Evolutionary conservation across 2,113 vertebrate genomes (phyloP).

Genomic region (Malaclemys terrapin): DNA sequence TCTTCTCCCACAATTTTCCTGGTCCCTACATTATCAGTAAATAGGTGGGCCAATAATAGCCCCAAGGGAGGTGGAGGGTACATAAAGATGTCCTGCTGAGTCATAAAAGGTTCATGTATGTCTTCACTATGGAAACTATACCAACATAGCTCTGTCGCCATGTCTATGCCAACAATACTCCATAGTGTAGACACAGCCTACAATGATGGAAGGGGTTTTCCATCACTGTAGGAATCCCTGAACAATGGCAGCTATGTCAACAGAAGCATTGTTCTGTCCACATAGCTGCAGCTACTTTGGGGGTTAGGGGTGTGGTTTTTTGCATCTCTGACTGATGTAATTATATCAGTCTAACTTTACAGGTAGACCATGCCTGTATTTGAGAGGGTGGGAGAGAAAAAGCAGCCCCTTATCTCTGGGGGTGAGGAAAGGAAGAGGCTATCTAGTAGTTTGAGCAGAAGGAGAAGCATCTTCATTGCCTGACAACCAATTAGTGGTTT

Average conservation of each 20-base stretch:
- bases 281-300: not conserved
- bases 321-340: not conserved
- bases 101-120: not conserved
- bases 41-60: not conserved
- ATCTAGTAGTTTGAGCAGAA: not conserved
- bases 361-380: not conserved
- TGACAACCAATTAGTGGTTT: not conserved
- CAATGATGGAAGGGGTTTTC: not conserved
- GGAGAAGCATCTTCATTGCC: not conserved
- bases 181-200: not conserved
- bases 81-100: not conserved
- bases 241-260: not conserved
- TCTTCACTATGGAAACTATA: not conserved
- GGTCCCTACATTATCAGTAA: not conserved
- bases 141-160: not conserved
- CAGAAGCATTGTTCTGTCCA: too few relatives aligned
- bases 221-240: not conserved
- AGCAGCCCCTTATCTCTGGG: not conserved
- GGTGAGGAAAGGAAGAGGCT: too few relatives aligned
- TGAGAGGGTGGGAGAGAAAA: not conserved
- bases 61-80: not conserved
- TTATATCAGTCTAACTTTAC: not conserved
- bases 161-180: too few relatives aligned
- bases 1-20: not conserved
- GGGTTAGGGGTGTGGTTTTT: not conserved